phyloP scores from a whole-genome alignment of 2,888 invertebrate genomes.

The Tenthredo scrophulariae region DNA sequence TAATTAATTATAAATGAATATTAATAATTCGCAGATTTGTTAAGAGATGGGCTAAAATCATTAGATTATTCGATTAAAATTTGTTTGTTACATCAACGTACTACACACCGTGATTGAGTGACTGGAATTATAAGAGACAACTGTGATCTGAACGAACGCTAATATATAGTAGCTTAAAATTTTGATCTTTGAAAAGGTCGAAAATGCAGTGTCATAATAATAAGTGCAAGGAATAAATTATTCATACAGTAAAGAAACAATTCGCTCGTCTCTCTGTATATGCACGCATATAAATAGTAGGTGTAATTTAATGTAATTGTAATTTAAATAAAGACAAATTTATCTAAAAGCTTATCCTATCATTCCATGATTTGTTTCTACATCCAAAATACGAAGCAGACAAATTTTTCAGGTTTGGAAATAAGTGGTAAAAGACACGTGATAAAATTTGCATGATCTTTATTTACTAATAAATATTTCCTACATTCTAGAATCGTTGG shows the following conservation, averaged over 20 bases:
- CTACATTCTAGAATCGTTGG: neutral
- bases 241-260: slow-evolving; percentile 14
- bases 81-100: neutral
- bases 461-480: slow-evolving; percentile 25
- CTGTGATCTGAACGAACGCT: slow-evolving; percentile 10
- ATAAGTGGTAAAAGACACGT: neutral
- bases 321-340: slow-evolving; percentile 68
- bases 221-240: slow-evolving; percentile 20
- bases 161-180: neutral
- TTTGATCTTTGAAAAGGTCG: neutral
- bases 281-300: slow-evolving; percentile 58
- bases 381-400: neutral
- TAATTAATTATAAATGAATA: neutral
- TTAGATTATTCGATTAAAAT: neutral
- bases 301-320: slow-evolving; percentile 68
- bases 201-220: slow-evolving; percentile 39
- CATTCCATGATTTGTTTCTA: neutral
- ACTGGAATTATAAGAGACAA: slow-evolving; percentile 7
- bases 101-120: neutral
- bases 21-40: neutral
- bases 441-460: slow-evolving; percentile 1
- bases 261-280: slow-evolving; percentile 15
- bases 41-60: neutral
- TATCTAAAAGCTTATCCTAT: neutral
- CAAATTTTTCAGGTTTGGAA: neutral